A percentile compares a stretch with the other conserved stretches of the same genome.
These are phyloP conservation scores for Vulpes lagopus DNA, from an alignment of 2,113 vertebrate species.

Conservation along the genomic window DNA sequence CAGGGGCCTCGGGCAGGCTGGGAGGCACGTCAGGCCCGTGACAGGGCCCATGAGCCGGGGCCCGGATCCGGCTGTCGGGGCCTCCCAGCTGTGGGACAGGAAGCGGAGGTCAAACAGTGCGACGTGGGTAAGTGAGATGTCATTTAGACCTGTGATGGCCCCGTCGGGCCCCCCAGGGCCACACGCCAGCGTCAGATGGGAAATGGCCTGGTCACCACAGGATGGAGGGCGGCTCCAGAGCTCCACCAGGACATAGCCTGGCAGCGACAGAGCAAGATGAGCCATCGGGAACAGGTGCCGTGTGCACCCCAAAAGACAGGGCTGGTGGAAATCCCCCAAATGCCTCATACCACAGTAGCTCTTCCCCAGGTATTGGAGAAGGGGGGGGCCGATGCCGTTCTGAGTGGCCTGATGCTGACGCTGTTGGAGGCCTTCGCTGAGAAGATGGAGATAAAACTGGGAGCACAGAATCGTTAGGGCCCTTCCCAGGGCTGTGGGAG, in stretches of 20 bases:
- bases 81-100: slow-evolving; percentile 64
- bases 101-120: slow-evolving; percentile 63
- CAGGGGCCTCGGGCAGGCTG: background rate
- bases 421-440: accelerated
- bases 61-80: background rate
- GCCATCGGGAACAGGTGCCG: background rate
- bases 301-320: accelerated
- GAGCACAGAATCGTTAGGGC: accelerated
- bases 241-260: background rate
- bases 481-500: background rate
- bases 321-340: no score
- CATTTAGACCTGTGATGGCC: slow-evolving; percentile 75
- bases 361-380: accelerated
- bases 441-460: accelerated
- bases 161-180: background rate
- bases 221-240: background rate
- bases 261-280: background rate
- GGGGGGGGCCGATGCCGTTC: accelerated
- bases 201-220: slow-evolving; percentile 71
- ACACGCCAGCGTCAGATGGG: slow-evolving; percentile 55
- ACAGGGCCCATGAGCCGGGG: background rate
- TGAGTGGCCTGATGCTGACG: accelerated
- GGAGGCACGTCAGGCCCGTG: background rate
- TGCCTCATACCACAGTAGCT: accelerated
- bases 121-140: slow-evolving; percentile 78